Percentiles rank a stretch among this genome's conserved stretches.
These are phyloP conservation scores for Bergia sp. DNA, from an alignment of 92 coral and sea anemone genomes.

Conservation along the genomic window DNA sequence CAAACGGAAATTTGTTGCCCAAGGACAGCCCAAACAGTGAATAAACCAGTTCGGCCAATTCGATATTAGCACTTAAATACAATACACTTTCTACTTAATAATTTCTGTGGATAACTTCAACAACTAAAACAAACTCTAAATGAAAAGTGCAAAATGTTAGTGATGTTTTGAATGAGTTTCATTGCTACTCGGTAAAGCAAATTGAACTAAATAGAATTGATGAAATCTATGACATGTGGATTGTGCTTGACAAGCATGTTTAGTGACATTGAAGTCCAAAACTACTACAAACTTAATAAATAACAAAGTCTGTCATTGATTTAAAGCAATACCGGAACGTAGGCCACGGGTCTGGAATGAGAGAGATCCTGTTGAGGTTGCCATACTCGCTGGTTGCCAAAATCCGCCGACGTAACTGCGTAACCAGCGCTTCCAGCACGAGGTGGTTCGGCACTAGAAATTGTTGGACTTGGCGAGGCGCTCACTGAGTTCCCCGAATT, in stretches of 20 bases:
- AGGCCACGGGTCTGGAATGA: conserved; percentile 88
- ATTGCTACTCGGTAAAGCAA: conserved; percentile 34
- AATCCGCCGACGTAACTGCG: conserved; percentile 76
- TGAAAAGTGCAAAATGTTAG: conserved; percentile 27
- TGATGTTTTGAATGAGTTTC: conserved; percentile 36
- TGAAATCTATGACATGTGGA: conserved; percentile 39
- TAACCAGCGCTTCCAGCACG: conserved; percentile 71
- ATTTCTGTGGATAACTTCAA: conserved; percentile 22
- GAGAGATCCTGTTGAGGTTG: conserved; percentile 97
- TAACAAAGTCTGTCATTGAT: conserved; percentile 72
- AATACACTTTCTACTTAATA: conserved; percentile 37
- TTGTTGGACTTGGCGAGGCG: conserved; percentile 83
- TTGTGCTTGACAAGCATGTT: conserved; percentile 41
- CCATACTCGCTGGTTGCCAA: conserved; percentile 93
- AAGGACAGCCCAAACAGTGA: conserved; percentile 42
- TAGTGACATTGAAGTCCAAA: conserved; percentile 46
- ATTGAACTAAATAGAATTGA: conserved; percentile 29
- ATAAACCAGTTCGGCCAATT: conserved; percentile 27
- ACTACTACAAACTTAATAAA: conserved; percentile 56
- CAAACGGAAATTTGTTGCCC: conserved; percentile 90
- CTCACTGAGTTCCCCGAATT: conserved; percentile 76
- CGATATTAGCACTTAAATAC: conserved; percentile 40
- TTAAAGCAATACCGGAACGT: conserved; percentile 97
- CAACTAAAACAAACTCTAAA: conserved; percentile 37
- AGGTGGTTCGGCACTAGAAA: conserved; percentile 79